A percentile compares a stretch with the other conserved stretches of the same genome.
Conservation (phyloP, 2,797 vertebrate genomes). For the Neosalanx taihuensis region DNA sequence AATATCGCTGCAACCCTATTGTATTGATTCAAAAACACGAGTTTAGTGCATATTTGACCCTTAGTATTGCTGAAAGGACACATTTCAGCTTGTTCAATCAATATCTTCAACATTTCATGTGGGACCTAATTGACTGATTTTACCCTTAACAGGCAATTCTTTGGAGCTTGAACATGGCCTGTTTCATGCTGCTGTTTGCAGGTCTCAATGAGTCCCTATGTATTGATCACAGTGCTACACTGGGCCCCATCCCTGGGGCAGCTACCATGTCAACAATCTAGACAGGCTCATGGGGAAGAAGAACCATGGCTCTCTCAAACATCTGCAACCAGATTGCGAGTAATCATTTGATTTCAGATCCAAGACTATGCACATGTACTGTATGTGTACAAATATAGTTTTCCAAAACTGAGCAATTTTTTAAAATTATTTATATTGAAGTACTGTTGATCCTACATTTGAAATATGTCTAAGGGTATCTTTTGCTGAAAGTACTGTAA, state of each 20-base stretch:
- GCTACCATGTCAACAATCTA: slow-evolving; percentile 66
- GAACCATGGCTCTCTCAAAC: slow-evolving; percentile 12
- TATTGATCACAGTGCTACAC: slow-evolving; percentile 67
- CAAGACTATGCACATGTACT: background rate
- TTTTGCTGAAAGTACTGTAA: background rate
- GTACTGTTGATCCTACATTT: too few species aligned
- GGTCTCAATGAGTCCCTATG: slow-evolving; percentile 61
- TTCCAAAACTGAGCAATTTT: too few species aligned
- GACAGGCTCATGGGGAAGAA: slow-evolving; percentile 13
- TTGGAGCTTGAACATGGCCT: slow-evolving; percentile 45
- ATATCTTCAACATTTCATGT: slow-evolving; percentile 65
- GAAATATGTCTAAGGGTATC: too few species aligned
- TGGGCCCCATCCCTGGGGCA: slow-evolving; percentile 55
- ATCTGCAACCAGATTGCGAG: background rate
- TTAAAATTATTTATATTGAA: too few species aligned
- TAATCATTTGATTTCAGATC: background rate
- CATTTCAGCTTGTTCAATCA: slow-evolving; percentile 58
- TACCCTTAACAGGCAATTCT: slow-evolving; percentile 45
- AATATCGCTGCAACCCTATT: slow-evolving; percentile 22
- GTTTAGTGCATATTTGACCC: slow-evolving; percentile 36
- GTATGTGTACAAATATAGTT: background rate
- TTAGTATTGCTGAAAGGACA: slow-evolving; percentile 52
- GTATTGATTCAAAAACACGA: slow-evolving; percentile 41
- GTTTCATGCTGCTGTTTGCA: slow-evolving; percentile 56
- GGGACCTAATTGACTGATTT: slow-evolving; percentile 65